A percentile compares a stretch with the other conserved stretches of the same genome.
Conservation (phyloP, 2,888 invertebrate species). For the Mactromeris polynyma region DNA sequence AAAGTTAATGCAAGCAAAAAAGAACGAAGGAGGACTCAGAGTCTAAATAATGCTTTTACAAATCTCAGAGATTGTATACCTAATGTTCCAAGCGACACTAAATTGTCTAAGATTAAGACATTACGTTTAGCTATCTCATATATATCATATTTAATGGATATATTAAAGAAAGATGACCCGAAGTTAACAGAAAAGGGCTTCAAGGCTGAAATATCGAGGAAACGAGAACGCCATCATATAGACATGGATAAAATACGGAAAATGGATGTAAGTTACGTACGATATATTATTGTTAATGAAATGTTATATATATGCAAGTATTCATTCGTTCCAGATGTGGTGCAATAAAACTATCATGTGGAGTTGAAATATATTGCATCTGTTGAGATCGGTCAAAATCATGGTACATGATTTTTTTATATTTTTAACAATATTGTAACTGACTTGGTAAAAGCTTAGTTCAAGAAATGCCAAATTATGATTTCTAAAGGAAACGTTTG, state of each 20-base stretch:
- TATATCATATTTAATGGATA: conserved; percentile 94
- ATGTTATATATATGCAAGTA: background rate
- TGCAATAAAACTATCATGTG: background rate
- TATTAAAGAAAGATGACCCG: conserved; percentile 93
- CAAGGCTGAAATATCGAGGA: conserved; percentile 92
- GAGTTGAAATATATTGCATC: background rate
- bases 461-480: too few relatives aligned
- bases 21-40: conserved; percentile 95
- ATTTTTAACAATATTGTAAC: background rate
- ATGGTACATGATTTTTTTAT: background rate
- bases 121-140: conserved; percentile 93
- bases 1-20: conserved; percentile 96
- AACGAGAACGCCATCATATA: conserved; percentile 75
- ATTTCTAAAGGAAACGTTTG: too few relatives aligned
- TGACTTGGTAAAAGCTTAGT: too few relatives aligned
- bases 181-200: conserved; percentile 91
- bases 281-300: background rate
- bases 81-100: conserved; percentile 98
- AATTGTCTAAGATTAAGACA: conserved; percentile 97
- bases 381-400: background rate
- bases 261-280: conserved; percentile 55
- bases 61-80: conserved; percentile 97
- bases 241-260: conserved; percentile 61
- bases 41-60: conserved; percentile 97
- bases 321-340: background rate